Evolutionary conservation across 2,888 invertebrate genomes (phyloP).

Genomic region (Xylocampa areola): DNA sequence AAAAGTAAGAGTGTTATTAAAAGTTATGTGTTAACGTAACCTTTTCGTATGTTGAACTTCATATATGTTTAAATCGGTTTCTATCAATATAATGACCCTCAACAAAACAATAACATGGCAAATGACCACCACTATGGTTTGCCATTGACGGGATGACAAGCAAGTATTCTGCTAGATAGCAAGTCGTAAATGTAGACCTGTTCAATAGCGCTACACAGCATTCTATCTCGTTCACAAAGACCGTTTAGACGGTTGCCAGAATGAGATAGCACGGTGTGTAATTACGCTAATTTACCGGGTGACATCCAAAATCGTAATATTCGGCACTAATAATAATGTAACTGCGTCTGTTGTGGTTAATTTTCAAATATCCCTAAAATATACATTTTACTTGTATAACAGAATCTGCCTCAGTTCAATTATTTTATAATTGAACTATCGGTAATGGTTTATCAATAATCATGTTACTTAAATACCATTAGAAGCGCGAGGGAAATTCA

Average conservation of each 20-base stretch:
- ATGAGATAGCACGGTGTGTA: conserved; percentile 29
- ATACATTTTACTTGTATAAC: conserved; percentile 14
- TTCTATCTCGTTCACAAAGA: conserved; percentile 34
- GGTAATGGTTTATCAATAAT: conserved; percentile 31
- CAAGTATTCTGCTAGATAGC: conserved; percentile 58
- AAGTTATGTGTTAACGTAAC: no score
- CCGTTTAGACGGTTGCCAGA: conserved; percentile 1
- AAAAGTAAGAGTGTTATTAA: no score
- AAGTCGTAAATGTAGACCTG: conserved; percentile 54
- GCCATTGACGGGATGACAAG: conserved; percentile 60
- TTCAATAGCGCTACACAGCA: conserved; percentile 35
- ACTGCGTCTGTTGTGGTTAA: conserved; percentile 37
- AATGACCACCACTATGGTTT: conserved; percentile 49
- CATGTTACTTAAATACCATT: conserved; percentile 12
- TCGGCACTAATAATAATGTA: conserved; percentile 32
- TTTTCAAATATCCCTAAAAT: conserved; percentile 24
- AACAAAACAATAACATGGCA: conserved; percentile 50
- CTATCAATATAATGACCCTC: no score
- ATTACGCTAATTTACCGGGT: conserved; percentile 53
- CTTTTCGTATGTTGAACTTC: no score
- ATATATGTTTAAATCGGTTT: no score
- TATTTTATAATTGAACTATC: conserved; percentile 34
- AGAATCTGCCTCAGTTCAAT: conserved; percentile 11
- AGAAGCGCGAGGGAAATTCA: conserved; percentile 9
- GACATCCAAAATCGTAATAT: conserved; percentile 48